phyloP scores from a whole-genome alignment of 2,113 vertebrate genomes.

The Crotalus horridus region DNA sequence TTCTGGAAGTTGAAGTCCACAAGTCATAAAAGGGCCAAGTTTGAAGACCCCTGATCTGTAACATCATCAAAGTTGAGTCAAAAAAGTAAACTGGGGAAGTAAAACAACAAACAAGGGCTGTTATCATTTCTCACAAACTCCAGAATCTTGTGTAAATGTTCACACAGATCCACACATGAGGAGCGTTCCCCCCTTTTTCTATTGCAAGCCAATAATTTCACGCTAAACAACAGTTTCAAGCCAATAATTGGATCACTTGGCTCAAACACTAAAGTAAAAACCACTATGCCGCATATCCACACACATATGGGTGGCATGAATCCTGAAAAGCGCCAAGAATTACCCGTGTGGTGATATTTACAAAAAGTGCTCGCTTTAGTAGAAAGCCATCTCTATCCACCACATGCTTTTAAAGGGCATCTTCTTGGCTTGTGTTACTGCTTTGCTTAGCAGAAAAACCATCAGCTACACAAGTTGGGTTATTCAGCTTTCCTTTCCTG shows the following conservation, averaged over 20 bases:
- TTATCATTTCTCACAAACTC: background rate
- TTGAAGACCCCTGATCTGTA: no score
- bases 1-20: no score
- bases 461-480: background rate
- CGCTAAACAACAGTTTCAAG: no score
- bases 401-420: background rate
- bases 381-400: background rate
- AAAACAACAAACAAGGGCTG: background rate
- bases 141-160: background rate
- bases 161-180: background rate
- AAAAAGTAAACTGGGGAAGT: background rate
- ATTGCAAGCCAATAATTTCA: background rate
- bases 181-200: background rate
- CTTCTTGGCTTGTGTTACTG: background rate
- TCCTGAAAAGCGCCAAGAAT: background rate
- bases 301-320: background rate
- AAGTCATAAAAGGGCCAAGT: no score
- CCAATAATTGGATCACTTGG: background rate
- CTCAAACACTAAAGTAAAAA: background rate
- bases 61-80: background rate
- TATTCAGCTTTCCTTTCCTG: background rate
- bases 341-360: background rate
- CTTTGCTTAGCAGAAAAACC: background rate
- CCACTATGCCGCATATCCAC: background rate
- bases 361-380: background rate